Evolutionary conservation across 2,888 invertebrate species (phyloP), one percentile per base, ranked within the genome.

Genomic region (Griposia aprilina): DNA sequence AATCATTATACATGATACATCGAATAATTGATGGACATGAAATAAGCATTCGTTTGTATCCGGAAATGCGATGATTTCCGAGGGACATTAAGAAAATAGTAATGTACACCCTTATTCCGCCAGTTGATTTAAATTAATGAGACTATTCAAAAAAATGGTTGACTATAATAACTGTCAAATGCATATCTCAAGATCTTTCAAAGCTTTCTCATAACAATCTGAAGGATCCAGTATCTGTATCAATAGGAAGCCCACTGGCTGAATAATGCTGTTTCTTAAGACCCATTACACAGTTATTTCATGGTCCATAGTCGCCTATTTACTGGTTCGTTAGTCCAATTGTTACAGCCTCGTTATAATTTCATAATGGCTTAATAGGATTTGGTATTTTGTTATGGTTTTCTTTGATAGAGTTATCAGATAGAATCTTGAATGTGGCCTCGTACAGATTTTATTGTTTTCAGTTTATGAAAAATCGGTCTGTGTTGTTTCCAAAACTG

Each of bases 301-400:
- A 59, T 75, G 80, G 80, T 55, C 30, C 23, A 30, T 75, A 52
- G 52, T 73, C 48, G 45, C 52, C 36, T 65, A 48, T 69, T 80
- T 23, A 45, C 45, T 45, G 57, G 59, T 80, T 81, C 55, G 81
- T 80, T 80, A 75, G 17, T 59, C 26, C 68, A 48, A 80, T 80
- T 80, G 63, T 75, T 65, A 23, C 30, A 60, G 66, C 4, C 59
- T 79, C 8, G 36, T 57, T 57, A 57, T 57, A 63, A 74, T 63
- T 67, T 57, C 0, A 50, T 80, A 57, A 68, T 57, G 36, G 15
- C 5, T 50, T 65, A 50, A 66, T 71, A n/a, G 57, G 50, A 66
- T 66, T 52, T 23, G 0, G 10, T 50, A 68, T 63, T 80, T 62
- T 48, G 26, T 52, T 66, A 41, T 41, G 10, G 20, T 60, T 67